Percentiles rank a stretch among this genome's conserved stretches.
Conservation (phyloP, 2,888 invertebrate genomes). For the Athalia rosae region DNA sequence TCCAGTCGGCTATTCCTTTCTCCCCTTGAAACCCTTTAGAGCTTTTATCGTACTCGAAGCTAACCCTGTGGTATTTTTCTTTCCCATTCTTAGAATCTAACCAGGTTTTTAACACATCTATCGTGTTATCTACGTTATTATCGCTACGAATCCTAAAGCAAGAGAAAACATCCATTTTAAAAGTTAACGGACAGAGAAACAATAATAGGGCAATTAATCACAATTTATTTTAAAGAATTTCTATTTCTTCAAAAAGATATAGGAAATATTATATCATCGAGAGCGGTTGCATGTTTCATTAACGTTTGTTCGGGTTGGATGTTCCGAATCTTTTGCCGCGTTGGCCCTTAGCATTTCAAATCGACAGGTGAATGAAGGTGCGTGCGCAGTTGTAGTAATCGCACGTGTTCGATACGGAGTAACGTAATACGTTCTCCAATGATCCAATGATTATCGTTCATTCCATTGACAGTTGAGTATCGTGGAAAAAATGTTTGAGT, state of each 20-base stretch:
- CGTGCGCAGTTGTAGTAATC: conserved; percentile 25
- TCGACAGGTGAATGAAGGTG: conserved; percentile 29
- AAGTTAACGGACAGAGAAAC: too few relatives aligned
- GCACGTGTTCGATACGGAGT: conserved; percentile 13
- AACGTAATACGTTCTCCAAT: too few relatives aligned
- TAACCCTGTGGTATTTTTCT: conserved; percentile 83
- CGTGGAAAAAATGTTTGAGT: too few relatives aligned
- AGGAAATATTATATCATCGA: too few relatives aligned
- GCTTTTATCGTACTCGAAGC: conserved; percentile 76
- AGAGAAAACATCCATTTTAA: conserved; percentile 18
- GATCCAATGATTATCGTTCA: too few relatives aligned
- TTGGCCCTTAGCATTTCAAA: not conserved
- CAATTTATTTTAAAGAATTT: too few relatives aligned
- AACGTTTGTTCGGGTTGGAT: too few relatives aligned
- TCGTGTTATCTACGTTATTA: conserved; percentile 87
- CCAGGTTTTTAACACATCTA: conserved; percentile 85
- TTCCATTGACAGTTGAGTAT: too few relatives aligned
- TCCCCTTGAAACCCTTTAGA: conserved; percentile 77
- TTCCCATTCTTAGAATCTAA: conserved; percentile 74
- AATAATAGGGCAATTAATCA: too few relatives aligned
- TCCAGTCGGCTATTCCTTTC: conserved; percentile 84
- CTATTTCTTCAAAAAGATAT: too few relatives aligned
- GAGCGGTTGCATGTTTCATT: too few relatives aligned
- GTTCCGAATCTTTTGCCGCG: not conserved
- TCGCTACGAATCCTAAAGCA: conserved; percentile 88